phyloP scores from a whole-genome alignment of 2,888 invertebrate species.

The Boloria selene region DNA sequence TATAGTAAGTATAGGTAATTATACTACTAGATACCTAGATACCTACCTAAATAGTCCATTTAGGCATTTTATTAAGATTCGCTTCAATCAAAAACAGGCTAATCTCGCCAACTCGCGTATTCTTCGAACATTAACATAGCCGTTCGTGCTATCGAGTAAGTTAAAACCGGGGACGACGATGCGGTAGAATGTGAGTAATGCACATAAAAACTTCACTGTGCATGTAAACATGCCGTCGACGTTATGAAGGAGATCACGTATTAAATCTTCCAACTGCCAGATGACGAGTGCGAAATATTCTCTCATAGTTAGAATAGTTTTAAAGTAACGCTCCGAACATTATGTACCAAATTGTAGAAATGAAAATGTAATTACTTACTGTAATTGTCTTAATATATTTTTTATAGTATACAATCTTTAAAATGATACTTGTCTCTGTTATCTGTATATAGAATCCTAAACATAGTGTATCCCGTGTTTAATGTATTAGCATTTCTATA shows the following conservation, averaged over 20 bases:
- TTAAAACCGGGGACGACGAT: slow-evolving; percentile 10
- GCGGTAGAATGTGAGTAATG: slow-evolving; percentile 19
- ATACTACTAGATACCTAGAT: no score
- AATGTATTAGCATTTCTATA: no score
- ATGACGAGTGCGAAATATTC: slow-evolving; percentile 26
- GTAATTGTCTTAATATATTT: neutral
- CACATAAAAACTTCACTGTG: slow-evolving; percentile 43
- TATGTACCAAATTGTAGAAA: neutral
- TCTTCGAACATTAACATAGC: slow-evolving; percentile 5
- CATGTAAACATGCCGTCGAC: slow-evolving; percentile 45
- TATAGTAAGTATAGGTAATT: no score
- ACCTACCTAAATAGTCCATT: no score
- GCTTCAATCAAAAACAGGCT: no score
- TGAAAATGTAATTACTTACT: neutral
- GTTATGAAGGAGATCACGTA: slow-evolving; percentile 49
- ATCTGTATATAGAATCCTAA: no score
- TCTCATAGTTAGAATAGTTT: neutral
- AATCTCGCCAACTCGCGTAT: neutral
- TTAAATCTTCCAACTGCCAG: slow-evolving; percentile 46
- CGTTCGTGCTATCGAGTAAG: neutral
- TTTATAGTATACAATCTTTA: no score
- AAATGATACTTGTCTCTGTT: no score
- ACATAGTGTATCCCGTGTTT: no score
- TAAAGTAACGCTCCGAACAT: neutral
- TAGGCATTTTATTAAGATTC: no score